Conservation (phyloP, 2,113 vertebrate genomes). For the Zosterops borbonicus region DNA sequence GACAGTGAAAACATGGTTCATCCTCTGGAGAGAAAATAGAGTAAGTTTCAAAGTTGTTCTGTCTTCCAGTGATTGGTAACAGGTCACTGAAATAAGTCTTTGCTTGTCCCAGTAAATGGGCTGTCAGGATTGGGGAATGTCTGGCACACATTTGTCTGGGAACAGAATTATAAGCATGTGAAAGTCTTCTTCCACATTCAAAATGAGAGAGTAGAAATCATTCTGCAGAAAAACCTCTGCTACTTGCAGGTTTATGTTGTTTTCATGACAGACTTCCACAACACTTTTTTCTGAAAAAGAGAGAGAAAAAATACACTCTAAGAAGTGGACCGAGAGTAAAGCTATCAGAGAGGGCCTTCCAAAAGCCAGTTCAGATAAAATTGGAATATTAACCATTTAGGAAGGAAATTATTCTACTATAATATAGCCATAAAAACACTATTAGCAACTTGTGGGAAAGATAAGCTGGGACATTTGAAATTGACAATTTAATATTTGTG, state of each 20-base stretch:
- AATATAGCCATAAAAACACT: slow-evolving; percentile 39
- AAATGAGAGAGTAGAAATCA: background rate
- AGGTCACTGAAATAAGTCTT: background rate
- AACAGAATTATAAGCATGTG: background rate
- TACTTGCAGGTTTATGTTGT: background rate
- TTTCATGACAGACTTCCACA: slow-evolving; percentile 14
- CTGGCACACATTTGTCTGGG: background rate
- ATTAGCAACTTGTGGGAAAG: slow-evolving; percentile 20
- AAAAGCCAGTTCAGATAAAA: slow-evolving; percentile 36
- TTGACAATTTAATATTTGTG: slow-evolving; percentile 54
- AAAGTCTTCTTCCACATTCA: background rate
- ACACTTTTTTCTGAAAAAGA: background rate
- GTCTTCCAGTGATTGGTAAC: background rate
- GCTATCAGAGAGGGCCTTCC: background rate
- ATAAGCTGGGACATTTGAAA: slow-evolving; percentile 16
- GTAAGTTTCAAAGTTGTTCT: background rate
- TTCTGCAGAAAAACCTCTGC: background rate
- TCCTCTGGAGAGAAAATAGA: background rate
- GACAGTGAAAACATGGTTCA: background rate
- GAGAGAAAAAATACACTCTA: background rate
- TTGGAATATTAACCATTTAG: slow-evolving; percentile 10
- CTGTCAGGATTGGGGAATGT: background rate
- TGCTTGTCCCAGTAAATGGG: background rate
- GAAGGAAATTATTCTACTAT: slow-evolving; percentile 42
- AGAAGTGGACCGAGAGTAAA: background rate